A percentile compares a stretch with the other conserved stretches of the same genome.
Conservation (phyloP, 2,113 vertebrate genomes). For the Rhinogobius similis region DNA sequence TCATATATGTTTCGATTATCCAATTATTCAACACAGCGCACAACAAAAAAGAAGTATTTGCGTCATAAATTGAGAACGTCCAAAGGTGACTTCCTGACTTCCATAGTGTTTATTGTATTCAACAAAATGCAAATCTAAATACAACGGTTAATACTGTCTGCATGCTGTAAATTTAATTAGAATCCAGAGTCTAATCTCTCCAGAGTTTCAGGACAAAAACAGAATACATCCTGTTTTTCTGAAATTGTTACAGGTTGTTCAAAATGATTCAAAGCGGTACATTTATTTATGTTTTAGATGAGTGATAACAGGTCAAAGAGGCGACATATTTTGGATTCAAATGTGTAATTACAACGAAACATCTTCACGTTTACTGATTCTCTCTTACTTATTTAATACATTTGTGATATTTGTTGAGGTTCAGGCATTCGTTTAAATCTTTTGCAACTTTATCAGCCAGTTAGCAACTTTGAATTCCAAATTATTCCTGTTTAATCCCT, state of each 20-base stretch:
- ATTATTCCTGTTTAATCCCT: too few relatives aligned
- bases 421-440: neutral
- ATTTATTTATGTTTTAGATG: neutral
- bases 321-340: too few relatives aligned
- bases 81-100: neutral
- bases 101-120: neutral
- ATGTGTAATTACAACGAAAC: too few relatives aligned
- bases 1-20: too few relatives aligned
- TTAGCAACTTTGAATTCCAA: too few relatives aligned
- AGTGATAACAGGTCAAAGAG: neutral
- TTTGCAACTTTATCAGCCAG: too few relatives aligned
- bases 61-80: too few relatives aligned
- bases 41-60: too few relatives aligned
- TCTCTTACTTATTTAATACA: neutral
- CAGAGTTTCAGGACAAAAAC: neutral
- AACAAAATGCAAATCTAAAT: too few relatives aligned
- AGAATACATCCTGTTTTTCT: neutral
- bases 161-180: neutral
- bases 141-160: neutral
- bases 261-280: neutral
- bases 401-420: neutral
- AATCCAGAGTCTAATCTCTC: neutral
- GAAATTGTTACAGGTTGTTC: neutral
- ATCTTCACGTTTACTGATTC: too few relatives aligned
- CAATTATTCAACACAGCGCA: too few relatives aligned